phyloP scores from a whole-genome alignment of 2,113 vertebrate genomes.

The Cebus imitator region DNA sequence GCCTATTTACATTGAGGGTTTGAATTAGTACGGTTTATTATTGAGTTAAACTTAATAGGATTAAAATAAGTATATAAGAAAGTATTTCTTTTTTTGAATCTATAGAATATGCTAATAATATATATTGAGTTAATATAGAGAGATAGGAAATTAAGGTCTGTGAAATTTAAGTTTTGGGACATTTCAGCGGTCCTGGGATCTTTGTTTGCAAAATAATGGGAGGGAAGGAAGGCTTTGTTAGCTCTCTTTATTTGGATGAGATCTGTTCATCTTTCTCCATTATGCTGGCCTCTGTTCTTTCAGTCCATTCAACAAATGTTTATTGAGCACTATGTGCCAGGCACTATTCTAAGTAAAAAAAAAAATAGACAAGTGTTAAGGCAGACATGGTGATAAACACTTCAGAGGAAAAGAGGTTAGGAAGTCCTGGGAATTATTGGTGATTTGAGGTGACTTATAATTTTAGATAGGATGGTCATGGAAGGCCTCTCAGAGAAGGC shows the following conservation, averaged over 20 bases:
- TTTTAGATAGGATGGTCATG: background rate
- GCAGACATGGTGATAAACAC: background rate
- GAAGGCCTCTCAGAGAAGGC: background rate
- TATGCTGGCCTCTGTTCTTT: conserved; percentile 32
- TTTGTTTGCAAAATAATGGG: background rate
- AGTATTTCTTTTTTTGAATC: background rate
- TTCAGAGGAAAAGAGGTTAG: background rate
- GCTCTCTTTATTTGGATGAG: background rate
- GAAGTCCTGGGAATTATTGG: background rate
- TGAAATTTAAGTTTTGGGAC: background rate
- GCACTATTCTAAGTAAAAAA: conserved; percentile 33
- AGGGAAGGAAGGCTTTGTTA: background rate
- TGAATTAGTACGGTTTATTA: background rate
- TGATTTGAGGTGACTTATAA: background rate
- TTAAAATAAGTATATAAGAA: background rate
- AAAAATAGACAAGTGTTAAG: conserved; percentile 2
- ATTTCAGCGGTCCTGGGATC: background rate
- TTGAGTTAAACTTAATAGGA: background rate
- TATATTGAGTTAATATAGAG: background rate
- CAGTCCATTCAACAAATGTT: background rate
- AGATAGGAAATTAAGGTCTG: background rate
- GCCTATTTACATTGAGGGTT: background rate
- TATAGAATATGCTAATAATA: background rate
- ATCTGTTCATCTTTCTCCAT: background rate
- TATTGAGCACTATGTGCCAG: background rate